phyloP scores from a whole-genome alignment of 2,113 vertebrate genomes.

The Edolisoma coerulescens region DNA sequence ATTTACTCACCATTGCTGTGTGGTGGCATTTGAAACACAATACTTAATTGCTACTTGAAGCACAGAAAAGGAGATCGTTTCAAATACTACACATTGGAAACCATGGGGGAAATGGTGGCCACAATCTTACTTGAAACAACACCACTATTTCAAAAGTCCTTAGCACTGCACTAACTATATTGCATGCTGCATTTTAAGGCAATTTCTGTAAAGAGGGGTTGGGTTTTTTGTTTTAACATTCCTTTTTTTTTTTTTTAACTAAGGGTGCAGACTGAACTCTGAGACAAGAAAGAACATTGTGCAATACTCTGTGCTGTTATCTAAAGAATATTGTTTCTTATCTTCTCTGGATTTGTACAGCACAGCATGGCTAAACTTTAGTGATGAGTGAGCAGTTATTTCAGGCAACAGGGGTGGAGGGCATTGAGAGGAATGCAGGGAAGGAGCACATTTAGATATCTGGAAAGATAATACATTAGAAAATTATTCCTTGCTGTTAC shows the following conservation, averaged over 20 bases:
- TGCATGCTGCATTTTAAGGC: background rate
- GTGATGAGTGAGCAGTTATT: slow-evolving; percentile 60
- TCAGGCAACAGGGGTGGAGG: background rate
- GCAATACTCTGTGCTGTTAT: slow-evolving; percentile 40
- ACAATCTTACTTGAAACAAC: background rate
- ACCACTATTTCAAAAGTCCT: background rate
- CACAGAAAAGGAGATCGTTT: background rate
- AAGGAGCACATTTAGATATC: background rate
- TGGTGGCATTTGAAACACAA: slow-evolving; percentile 49
- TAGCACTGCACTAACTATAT: background rate
- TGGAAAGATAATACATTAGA: background rate
- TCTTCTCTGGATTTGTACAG: slow-evolving; percentile 25
- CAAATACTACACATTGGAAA: background rate
- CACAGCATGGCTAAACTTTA: slow-evolving; percentile 14
- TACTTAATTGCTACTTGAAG: slow-evolving; percentile 36
- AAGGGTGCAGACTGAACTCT: slow-evolving; percentile 54
- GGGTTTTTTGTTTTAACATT: background rate
- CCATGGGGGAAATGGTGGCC: background rate
- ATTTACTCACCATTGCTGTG: slow-evolving; percentile 22
- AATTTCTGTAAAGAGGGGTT: background rate
- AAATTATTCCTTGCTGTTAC: background rate
- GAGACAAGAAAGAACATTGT: slow-evolving; percentile 49
- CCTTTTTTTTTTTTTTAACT: background rate
- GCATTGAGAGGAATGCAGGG: background rate
- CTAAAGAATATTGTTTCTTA: slow-evolving; percentile 53